A percentile compares a stretch with the other conserved stretches of the same genome.
phyloP scores from a whole-genome alignment of 2,888 invertebrate genomes.

The Troides oblongomaculatus region DNA sequence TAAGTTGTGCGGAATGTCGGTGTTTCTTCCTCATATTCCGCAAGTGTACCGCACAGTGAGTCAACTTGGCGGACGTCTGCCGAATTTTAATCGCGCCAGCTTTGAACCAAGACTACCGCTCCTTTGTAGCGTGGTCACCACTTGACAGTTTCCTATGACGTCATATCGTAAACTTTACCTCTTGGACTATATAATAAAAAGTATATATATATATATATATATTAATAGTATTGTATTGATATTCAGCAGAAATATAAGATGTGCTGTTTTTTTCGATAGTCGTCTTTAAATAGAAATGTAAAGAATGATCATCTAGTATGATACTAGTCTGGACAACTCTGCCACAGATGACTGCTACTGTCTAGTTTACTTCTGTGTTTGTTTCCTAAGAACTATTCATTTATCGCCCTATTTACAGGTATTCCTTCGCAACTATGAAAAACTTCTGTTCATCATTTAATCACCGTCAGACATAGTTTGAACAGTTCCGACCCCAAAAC shows the following conservation, averaged over 20 bases:
- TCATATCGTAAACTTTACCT: too few relatives aligned
- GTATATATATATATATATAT: too few relatives aligned
- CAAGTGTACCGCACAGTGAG: conserved; percentile 24
- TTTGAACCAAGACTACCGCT: conserved; percentile 13
- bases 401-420: too few relatives aligned
- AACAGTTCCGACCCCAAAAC: conserved; percentile 1
- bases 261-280: too few relatives aligned
- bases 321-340: too few relatives aligned
- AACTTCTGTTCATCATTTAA: conserved; percentile 5
- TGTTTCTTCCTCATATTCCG: conserved; percentile 18
- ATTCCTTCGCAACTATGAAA: not conserved
- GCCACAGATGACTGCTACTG: too few relatives aligned
- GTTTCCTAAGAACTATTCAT: not conserved
- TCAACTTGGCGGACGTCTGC: conserved; percentile 24
- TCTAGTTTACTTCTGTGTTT: not conserved
- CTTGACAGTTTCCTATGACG: not conserved
- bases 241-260: too few relatives aligned
- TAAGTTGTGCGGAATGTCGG: conserved; percentile 17
- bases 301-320: too few relatives aligned
- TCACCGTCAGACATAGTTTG: conserved; percentile 1
- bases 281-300: too few relatives aligned
- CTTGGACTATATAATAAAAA: too few relatives aligned
- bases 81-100: conserved; percentile 27
- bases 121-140: conserved; percentile 19
- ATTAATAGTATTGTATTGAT: too few relatives aligned